Base-by-base conservation (phyloP, 2,797 vertebrate genomes). In the Sebastes hubbsi region DNA sequence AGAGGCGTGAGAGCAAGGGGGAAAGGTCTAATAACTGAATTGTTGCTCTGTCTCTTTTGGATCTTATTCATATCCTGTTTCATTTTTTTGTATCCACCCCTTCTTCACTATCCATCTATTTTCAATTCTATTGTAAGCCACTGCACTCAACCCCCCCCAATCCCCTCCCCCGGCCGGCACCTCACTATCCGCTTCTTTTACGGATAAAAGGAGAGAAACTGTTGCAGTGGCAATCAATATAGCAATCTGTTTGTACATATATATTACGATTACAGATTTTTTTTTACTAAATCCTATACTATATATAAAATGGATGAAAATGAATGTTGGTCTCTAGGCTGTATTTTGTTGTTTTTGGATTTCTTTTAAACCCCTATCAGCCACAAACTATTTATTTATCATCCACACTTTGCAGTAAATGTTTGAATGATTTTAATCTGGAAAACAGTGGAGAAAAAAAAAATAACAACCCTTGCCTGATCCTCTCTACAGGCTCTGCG, bases 11-110 rank as follows among this genome's bases (percentile, higher is more conserved):
- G 62, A 63, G 16, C 22, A 16, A 77, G 29, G 36, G 71, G 72
- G 59, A 67, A 73, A 80, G 42, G 81, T 80, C 69, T 67, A 82
- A 88, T 66, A 68, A 77, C 58, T 71, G 46, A 63, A 75, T 60
- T 80, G 70, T 72, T 36, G 25, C 38, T 49, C 42, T 20, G 58
- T 54, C 58, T 66, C 29, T 82, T 80, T 80, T 61, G 62, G 63
- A 81, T 29, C 18, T 59, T 56, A 59, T 78, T 88, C 88, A 90
- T 78, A 87, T 85, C 80, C 78, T 78, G 64, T 82, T 30, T 83
- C 68, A 46, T 72, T 27, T 30, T 70, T 70, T 64, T 64, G 62
- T 29, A 30, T 36, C 62, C 8, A 52, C 11, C 49, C 32, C 25
- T 59, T 72, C 52, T 70, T 72, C 70, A 68, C 63, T 55, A 65